Percentiles rank a stretch among this genome's conserved stretches.
Conservation (phyloP, 2,888 invertebrate genomes). For the Trachelus troglodyta region DNA sequence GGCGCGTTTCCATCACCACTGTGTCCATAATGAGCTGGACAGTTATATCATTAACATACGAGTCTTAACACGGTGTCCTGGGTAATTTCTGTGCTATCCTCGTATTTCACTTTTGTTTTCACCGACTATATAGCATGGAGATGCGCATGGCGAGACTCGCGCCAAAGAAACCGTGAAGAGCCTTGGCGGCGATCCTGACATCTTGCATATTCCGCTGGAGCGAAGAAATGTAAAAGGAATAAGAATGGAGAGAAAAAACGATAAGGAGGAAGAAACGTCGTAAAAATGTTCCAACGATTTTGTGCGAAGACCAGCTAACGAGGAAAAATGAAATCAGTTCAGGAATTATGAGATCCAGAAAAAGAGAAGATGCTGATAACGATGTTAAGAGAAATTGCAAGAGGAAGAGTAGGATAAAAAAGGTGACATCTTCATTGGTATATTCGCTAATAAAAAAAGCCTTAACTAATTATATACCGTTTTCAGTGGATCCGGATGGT, state of each 20-base stretch:
- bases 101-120: constrained; percentile 49
- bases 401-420: neutral
- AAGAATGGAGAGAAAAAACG: neutral
- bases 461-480: neutral
- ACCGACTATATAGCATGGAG: constrained; percentile 48
- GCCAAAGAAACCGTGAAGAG: constrained; percentile 42
- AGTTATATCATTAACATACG: neutral
- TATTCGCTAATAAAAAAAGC: neutral
- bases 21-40: neutral
- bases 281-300: neutral
- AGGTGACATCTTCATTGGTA: neutral
- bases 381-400: neutral
- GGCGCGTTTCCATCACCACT: neutral
- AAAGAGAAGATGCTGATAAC: neutral
- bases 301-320: neutral
- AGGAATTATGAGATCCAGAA: neutral
- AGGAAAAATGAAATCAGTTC: neutral
- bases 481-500: neutral
- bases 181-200: neutral
- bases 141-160: constrained; percentile 28
- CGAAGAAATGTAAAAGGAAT: neutral
- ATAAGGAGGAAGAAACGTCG: neutral
- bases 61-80: neutral
- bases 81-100: neutral
- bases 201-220: neutral